Evolutionary conservation across 1,140 invertebrate genomes (phyloP), one percentile per base, ranked within the genome.

Genomic region (Catajapyx aquilonaris): DNA sequence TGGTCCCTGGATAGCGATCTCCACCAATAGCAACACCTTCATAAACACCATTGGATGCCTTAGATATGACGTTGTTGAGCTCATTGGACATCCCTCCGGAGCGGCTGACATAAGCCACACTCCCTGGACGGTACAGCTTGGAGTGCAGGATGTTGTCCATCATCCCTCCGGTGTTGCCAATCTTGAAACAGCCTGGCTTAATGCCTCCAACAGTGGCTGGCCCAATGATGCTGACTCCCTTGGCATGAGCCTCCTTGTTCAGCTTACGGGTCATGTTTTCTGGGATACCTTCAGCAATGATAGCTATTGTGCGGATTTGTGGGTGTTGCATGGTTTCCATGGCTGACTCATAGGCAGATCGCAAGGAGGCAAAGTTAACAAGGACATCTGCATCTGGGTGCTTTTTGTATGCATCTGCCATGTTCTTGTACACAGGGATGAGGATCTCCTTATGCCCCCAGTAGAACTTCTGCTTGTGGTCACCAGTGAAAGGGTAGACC

Each of bases 41-140:
- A 48, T 81, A 81, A 0, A 98, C 94, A 28, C 94, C 94, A 60
- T 99, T 84, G 0, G 94, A 91, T 25, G 91, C 77, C 52, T 95
- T 87, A 0, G 88, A 85, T 37, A 99, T 73, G 32, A 99, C 96
- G 56, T 99, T 99, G 62, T 99, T 99, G 35, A 99, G 62, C 59
- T 99, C 95, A 54, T 99, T 99, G 3, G 88, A 95, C 94, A 99
- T 99, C 15, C 94, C 94, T 34, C 94, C 94, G 1, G 93, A 98
- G 35, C 93, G 71, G 1, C 91, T 96, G 4, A 98, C 94, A 52
- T 98, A 98, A 0, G 91, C 93, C 31, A 96, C 85, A 57, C 87
- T 93, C 39, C 94, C 94, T 16, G 91, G 77, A 30, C 94, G 61
- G 58, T 97, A 98, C 0, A 98, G 62, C 60, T 94, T 97, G 30